phyloP scores from a whole-genome alignment of 2,888 invertebrate genomes.

The Drosophila borealis region DNA sequence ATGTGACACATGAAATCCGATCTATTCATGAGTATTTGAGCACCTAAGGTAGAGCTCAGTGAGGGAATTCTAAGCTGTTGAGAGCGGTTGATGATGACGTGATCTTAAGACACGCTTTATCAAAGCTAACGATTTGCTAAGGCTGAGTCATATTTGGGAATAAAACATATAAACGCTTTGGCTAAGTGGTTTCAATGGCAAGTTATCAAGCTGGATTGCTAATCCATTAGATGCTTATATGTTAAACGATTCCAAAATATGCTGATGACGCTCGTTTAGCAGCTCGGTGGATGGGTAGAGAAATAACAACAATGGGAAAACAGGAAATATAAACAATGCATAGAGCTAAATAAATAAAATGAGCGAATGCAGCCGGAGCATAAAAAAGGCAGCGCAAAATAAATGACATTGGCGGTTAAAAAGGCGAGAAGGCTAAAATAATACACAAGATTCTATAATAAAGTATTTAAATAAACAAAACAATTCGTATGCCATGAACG shows the following conservation, averaged over 20 bases:
- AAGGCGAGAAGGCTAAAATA: slow-evolving; percentile 10
- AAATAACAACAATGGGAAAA: slow-evolving; percentile 31
- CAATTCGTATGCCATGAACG: slow-evolving; percentile 57
- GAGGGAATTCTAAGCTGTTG: background rate
- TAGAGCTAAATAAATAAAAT: slow-evolving; percentile 38
- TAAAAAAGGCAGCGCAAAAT: slow-evolving; percentile 24
- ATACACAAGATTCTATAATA: slow-evolving; percentile 9
- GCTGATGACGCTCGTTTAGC: slow-evolving; percentile 41
- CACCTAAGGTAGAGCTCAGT: background rate
- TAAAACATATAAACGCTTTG: slow-evolving; percentile 31
- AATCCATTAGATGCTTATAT: slow-evolving; percentile 60
- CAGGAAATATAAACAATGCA: slow-evolving; percentile 73
- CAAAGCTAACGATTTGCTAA: slow-evolving; percentile 2
- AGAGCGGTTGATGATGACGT: slow-evolving; percentile 54
- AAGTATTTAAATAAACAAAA: slow-evolving; percentile 31
- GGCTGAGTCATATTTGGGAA: slow-evolving; percentile 38
- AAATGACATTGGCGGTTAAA: slow-evolving; percentile 23
- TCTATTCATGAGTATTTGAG: background rate
- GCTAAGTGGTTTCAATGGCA: slow-evolving; percentile 60
- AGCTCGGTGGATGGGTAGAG: slow-evolving; percentile 1
- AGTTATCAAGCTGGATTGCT: slow-evolving; percentile 55
- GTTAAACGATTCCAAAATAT: slow-evolving; percentile 48
- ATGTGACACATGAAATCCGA: background rate
- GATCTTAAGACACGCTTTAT: slow-evolving; percentile 48
- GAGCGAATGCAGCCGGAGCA: slow-evolving; percentile 29